phyloP scores from a whole-genome alignment of 2,888 invertebrate genomes.

The Mamestra brassicae region DNA sequence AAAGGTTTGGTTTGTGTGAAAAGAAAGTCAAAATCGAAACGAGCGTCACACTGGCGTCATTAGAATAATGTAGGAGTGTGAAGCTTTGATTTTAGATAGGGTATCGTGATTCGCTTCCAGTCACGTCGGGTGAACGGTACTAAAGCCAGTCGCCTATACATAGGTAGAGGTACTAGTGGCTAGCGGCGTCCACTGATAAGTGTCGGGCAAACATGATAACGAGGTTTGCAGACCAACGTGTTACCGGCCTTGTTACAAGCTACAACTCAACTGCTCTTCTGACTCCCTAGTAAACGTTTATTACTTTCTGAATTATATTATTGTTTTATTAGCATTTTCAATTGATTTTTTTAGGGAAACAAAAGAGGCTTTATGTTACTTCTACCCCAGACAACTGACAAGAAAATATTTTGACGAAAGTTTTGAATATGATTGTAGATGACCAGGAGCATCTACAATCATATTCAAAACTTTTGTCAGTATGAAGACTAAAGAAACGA shows the following conservation, averaged over 20 bases:
- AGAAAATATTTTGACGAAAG: neutral
- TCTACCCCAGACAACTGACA: neutral
- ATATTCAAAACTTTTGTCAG: too few relatives aligned
- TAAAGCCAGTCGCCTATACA: conserved; percentile 52
- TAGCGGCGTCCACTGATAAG: conserved; percentile 74
- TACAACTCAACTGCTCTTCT: conserved; percentile 38
- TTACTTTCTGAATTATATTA: conserved; percentile 6
- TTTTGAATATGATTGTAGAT: neutral
- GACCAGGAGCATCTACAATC: too few relatives aligned
- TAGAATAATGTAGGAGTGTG: conserved; percentile 49
- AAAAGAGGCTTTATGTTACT: neutral
- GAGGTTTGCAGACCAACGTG: conserved; percentile 62
- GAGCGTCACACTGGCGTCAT: conserved; percentile 20
- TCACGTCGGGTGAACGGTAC: conserved; percentile 69
- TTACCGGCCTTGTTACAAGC: conserved; percentile 48
- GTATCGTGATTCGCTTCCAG: conserved; percentile 63
- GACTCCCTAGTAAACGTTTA: conserved; percentile 1
- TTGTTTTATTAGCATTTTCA: neutral
- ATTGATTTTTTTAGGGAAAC: neutral
- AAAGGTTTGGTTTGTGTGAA: conserved; percentile 33
- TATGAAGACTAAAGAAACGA: neutral
- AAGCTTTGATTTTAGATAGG: conserved; percentile 62
- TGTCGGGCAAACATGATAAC: conserved; percentile 78
- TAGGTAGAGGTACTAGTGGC: conserved; percentile 47
- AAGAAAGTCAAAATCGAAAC: conserved; percentile 26